Conservation (phyloP, 2,888 invertebrate genomes). For the Mimumesa dahlbomi region DNA sequence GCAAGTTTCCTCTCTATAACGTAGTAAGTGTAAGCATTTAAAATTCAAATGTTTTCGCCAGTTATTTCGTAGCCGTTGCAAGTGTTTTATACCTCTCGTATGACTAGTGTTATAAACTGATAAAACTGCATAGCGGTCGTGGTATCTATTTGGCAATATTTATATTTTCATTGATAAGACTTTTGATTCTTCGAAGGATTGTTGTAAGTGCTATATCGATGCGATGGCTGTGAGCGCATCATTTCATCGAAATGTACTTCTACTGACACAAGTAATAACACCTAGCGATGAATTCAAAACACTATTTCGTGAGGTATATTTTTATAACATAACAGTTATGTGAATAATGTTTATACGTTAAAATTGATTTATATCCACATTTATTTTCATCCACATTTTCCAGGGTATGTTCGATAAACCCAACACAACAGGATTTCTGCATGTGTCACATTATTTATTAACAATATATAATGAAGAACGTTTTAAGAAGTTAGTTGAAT, state of each 20-base stretch:
- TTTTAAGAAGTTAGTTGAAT: constrained; percentile 69
- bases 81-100: no score
- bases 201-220: neutral
- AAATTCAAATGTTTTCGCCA: no score
- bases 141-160: no score
- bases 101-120: no score
- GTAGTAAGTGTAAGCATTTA: no score
- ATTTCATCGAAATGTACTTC: constrained; percentile 72
- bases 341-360: neutral
- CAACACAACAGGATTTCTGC: constrained; percentile 74
- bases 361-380: neutral
- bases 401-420: constrained; percentile 78
- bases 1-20: no score
- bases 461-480: constrained; percentile 71
- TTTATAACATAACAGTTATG: neutral
- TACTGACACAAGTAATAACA: constrained; percentile 69
- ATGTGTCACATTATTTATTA: constrained; percentile 73
- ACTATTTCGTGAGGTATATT: constrained; percentile 63
- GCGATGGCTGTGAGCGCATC: constrained; percentile 57
- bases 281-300: constrained; percentile 72
- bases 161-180: no score
- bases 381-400: constrained; percentile 27
- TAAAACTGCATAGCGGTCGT: no score
- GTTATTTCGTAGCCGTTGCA: no score
- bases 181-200: no score